These are phyloP conservation scores for Diabrotica balteata DNA, from an alignment of 2,888 invertebrate species.

Conservation along the genomic window DNA sequence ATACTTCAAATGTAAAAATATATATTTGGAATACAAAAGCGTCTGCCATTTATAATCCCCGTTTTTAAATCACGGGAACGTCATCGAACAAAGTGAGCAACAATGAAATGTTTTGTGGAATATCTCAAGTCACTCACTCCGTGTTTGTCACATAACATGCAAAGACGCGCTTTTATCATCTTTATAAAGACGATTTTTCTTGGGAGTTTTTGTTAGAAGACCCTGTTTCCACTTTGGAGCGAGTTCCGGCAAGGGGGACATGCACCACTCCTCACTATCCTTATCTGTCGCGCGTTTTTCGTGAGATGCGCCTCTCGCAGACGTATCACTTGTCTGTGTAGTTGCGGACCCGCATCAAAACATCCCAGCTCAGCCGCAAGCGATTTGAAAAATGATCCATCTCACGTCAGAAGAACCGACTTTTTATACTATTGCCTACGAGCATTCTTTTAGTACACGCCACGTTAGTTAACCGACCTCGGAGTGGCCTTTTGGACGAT, in stretches of 20 bases:
- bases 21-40: constrained; percentile 56
- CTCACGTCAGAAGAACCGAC: constrained; percentile 55
- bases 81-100: constrained; percentile 60
- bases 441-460: constrained; percentile 40
- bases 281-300: constrained; percentile 35
- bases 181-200: constrained; percentile 62
- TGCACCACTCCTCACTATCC: constrained; percentile 28
- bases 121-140: constrained; percentile 61
- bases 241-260: constrained; percentile 51
- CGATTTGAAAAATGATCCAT: constrained; percentile 62
- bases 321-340: constrained; percentile 42
- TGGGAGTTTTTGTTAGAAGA: constrained; percentile 57
- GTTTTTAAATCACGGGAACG: constrained; percentile 57
- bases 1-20: constrained; percentile 59
- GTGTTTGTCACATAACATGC: constrained; percentile 61
- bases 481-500: constrained; percentile 19
- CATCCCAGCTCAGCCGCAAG: constrained; percentile 57
- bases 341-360: constrained; percentile 59
- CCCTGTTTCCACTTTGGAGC: constrained; percentile 58
- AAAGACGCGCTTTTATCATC: constrained; percentile 62
- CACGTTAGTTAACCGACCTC: constrained; percentile 22
- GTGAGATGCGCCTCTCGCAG: constrained; percentile 33
- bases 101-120: constrained; percentile 59
- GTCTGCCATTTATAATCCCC: constrained; percentile 59
- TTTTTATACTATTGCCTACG: constrained; percentile 48